Evolutionary conservation across 2,113 vertebrate species (phyloP).

Genomic region (Corythornis madagascariensis): DNA sequence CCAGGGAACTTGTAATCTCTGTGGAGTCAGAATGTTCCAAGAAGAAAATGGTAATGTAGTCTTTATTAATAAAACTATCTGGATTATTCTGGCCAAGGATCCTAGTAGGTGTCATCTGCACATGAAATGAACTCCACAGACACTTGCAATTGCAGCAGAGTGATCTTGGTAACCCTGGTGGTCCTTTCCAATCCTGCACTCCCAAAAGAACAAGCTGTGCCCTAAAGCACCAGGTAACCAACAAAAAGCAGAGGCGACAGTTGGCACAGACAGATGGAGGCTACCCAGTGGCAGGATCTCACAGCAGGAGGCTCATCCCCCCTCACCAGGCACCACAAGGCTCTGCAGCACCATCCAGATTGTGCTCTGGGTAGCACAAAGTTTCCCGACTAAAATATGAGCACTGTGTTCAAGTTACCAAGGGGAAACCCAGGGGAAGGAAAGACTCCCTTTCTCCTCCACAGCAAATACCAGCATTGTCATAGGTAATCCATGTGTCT

Average conservation of each 20-base stretch:
- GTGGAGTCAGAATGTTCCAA: not conserved
- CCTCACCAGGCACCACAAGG: not conserved
- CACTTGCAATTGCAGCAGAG: not conserved
- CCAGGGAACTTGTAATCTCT: not conserved
- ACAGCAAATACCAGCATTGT: not conserved
- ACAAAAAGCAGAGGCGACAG: not conserved
- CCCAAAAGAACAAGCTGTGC: constrained; percentile 7
- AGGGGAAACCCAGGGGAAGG: not conserved
- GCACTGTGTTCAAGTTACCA: not conserved
- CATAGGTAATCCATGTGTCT: not conserved
- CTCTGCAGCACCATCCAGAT: constrained; percentile 6
- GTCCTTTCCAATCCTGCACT: not conserved
- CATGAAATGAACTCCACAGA: not conserved
- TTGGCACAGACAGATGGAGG: constrained; percentile 59
- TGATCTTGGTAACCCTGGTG: not conserved
- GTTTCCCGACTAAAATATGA: not conserved
- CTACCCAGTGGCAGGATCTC: not conserved
- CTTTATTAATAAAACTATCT: not conserved
- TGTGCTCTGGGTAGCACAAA: not conserved
- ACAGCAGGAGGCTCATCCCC: constrained; percentile 11
- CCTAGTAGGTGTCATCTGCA: not conserved
- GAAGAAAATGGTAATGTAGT: not conserved
- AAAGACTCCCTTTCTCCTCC: not conserved
- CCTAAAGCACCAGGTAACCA: not conserved
- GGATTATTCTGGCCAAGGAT: not conserved